These are phyloP conservation scores for Crocodylus rhombifer DNA, from an alignment of 2,797 vertebrate species.

Conservation along the genomic window DNA sequence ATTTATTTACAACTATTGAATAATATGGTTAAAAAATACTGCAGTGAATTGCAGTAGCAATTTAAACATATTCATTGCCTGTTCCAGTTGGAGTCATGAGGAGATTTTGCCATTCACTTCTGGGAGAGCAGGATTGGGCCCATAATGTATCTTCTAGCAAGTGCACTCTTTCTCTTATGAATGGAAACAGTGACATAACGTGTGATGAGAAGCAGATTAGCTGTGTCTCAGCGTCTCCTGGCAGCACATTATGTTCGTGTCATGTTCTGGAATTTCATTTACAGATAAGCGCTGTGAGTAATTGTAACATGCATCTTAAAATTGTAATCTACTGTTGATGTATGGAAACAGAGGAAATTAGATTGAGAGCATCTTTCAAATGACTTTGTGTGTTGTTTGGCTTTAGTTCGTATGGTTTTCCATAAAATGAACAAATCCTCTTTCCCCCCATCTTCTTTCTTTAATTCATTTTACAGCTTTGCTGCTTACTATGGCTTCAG, in stretches of 20 bases:
- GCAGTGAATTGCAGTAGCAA: neutral
- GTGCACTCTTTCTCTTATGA: constrained; percentile 25
- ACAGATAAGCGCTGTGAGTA: constrained; percentile 79
- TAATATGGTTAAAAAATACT: no score
- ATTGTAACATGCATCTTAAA: constrained; percentile 72
- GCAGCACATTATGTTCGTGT: constrained; percentile 71
- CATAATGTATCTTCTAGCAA: neutral
- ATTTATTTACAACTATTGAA: neutral
- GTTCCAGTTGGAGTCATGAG: neutral
- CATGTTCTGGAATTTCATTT: constrained; percentile 78
- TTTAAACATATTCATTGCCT: neutral
- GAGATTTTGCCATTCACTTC: constrained; percentile 14
- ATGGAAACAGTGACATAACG: constrained; percentile 53
- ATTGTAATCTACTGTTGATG: constrained; percentile 69
- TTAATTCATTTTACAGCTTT: neutral
- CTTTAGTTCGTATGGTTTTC: neutral
- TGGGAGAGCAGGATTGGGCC: neutral
- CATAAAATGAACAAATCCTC: neutral
- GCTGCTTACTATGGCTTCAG: neutral
- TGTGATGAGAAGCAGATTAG: constrained; percentile 53
- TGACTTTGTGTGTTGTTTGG: constrained; percentile 57
- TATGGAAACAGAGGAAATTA: constrained; percentile 66
- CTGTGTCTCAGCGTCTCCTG: constrained; percentile 31
- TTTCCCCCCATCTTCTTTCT: neutral
- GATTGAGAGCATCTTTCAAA: constrained; percentile 75